A percentile compares a stretch with the other conserved stretches of the same genome.
Evolutionary conservation across 30 jellyfish, hydroid and myxozoan species (phyloP).

Genomic region (Aurelia sp.): DNA sequence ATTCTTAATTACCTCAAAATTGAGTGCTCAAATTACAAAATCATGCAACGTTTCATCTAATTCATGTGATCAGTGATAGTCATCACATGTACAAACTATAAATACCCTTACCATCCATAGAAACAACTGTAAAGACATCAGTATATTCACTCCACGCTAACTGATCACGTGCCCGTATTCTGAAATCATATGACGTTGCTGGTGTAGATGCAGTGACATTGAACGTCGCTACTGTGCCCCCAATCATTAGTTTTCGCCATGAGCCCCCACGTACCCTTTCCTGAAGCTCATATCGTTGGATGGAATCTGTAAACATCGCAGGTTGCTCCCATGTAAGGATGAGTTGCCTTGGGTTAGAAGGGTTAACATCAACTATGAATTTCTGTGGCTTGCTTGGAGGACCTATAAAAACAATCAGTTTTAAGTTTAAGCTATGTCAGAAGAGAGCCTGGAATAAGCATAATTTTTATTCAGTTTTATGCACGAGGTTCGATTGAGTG

Average conservation of each 20-base stretch:
- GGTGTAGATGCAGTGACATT: slow-evolving; percentile 38
- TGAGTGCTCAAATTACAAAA: slow-evolving; percentile 54
- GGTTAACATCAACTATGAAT: slow-evolving; percentile 48
- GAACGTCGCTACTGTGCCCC: slow-evolving; percentile 52
- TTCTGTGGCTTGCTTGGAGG: slow-evolving; percentile 81
- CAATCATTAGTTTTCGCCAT: slow-evolving; percentile 39
- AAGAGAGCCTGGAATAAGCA: too few relatives aligned
- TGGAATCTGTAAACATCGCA: slow-evolving; percentile 24
- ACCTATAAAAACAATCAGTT: not conserved
- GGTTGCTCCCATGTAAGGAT: slow-evolving; percentile 86
- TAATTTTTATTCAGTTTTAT: too few relatives aligned
- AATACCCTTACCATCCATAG: slow-evolving; percentile 61
- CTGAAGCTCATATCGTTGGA: slow-evolving; percentile 62
- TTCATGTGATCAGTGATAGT: too few relatives aligned
- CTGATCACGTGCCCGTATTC: slow-evolving; percentile 74
- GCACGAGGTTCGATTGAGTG: too few relatives aligned
- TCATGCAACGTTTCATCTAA: slow-evolving; percentile 7
- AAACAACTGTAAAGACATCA: slow-evolving; percentile 16
- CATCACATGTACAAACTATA: too few relatives aligned
- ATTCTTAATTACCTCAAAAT: too few relatives aligned
- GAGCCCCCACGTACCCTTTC: slow-evolving; percentile 31
- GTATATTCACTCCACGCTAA: slow-evolving; percentile 67
- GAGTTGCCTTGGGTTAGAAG: slow-evolving; percentile 67
- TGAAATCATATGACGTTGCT: slow-evolving; percentile 44
- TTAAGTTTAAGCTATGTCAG: not conserved